phyloP scores from a whole-genome alignment of 2,888 invertebrate species.

The Xylocampa areola region DNA sequence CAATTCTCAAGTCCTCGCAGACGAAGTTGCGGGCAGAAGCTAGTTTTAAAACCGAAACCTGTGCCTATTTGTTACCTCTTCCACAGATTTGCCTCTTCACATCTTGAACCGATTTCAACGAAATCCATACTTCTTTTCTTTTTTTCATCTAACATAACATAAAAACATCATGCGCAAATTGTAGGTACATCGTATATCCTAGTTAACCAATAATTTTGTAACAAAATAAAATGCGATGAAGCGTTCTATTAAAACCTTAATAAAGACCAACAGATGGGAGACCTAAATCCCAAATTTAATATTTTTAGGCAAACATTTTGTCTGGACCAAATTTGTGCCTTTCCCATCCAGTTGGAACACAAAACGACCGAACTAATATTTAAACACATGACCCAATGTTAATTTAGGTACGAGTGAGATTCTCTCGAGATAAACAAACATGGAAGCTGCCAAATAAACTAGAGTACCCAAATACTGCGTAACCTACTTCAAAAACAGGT shows the following conservation, averaged over 20 bases:
- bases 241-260: neutral
- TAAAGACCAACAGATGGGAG: slow-evolving; percentile 20
- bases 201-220: neutral
- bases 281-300: slow-evolving; percentile 14
- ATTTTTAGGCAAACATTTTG: slow-evolving; percentile 9
- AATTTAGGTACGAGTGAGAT: slow-evolving; percentile 42
- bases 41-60: no score
- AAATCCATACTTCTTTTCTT: no score
- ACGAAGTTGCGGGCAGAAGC: no score
- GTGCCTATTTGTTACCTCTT: no score
- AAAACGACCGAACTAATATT: slow-evolving; percentile 42
- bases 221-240: neutral
- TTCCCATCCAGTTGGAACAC: slow-evolving; percentile 18
- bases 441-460: slow-evolving; percentile 44
- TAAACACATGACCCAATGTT: slow-evolving; percentile 48
- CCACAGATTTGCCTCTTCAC: no score
- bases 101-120: no score
- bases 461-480: slow-evolving; percentile 32
- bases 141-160: no score
- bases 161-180: no score
- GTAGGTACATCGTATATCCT: no score
- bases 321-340: slow-evolving; percentile 24
- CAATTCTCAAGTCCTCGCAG: no score
- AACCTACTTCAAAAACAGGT: slow-evolving; percentile 42
- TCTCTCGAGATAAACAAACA: slow-evolving; percentile 44